Evolutionary conservation across 37 sponge, comb jelly and placozoan species (phyloP), one percentile per base, ranked within the genome.

Genomic region (Beroe forskalii): DNA sequence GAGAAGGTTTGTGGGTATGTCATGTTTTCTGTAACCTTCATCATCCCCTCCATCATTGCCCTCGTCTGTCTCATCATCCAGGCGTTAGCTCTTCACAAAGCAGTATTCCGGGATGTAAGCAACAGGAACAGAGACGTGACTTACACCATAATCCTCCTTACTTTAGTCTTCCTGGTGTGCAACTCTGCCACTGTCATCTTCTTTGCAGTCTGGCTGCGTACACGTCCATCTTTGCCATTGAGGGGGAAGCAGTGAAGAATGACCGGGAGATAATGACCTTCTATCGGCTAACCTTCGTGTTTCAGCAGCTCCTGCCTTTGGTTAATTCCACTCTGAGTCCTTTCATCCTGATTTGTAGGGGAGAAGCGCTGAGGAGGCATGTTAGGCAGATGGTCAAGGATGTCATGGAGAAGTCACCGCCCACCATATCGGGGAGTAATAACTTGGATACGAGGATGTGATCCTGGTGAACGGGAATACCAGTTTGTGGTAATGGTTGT

Each of bases 301-400:
- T 69, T 2, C 72, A 69, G 72, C 72, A 69, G 38, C 33, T 69
- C 8, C 38, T 69, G 14, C 72, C 72, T 14, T 37, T 69, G 3
- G 33, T 69, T 37, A 69, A 69, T 37, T 69, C 72, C 19, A 69
- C 38, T 8, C 38, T 69, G 17, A 69, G 72, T 35, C 72, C 72
- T 14, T 14, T 69, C 33, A 69, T 69, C 19, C 38, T 69, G 72
- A 69, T 69, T 14, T 69, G 72, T 27, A 27, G 72, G 9, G 72
- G 72, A 32, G 35, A 27, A 35, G 72, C 72, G 4, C 38, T 69
- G 20, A 23, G 25, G 66, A 27, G 4, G 31, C 25, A n/a, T 23
- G 31, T 64, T 8, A 64, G 17, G 31, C 20, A 64, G 66, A 23
- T 64, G 31, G 25, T 6, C 12, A 6, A 12, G 55, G 55, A 48